phyloP scores from a whole-genome alignment of 2,888 invertebrate genomes.

The Dysmachus trigonus region DNA sequence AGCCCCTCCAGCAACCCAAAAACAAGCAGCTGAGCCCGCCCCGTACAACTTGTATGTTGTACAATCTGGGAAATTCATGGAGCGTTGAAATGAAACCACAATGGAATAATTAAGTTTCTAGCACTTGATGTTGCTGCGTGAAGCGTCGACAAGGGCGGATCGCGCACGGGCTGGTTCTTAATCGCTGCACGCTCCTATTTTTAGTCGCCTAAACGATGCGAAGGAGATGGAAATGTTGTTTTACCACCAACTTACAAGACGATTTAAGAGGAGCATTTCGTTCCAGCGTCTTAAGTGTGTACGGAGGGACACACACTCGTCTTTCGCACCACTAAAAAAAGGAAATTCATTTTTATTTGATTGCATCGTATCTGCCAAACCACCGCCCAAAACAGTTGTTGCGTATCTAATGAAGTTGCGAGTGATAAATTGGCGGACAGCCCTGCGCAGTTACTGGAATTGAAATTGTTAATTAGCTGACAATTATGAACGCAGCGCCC shows the following conservation, averaged over 20 bases:
- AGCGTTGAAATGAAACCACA: slow-evolving; percentile 46
- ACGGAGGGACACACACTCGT: slow-evolving; percentile 16
- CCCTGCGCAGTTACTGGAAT: slow-evolving; percentile 33
- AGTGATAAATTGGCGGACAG: slow-evolving; percentile 44
- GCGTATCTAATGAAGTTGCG: slow-evolving; percentile 49
- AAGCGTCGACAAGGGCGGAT: neutral
- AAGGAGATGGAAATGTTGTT: slow-evolving; percentile 18
- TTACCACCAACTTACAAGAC: slow-evolving; percentile 14
- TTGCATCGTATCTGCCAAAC: neutral
- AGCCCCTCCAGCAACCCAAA: neutral
- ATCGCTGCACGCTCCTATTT: slow-evolving; percentile 3
- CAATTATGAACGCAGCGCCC: slow-evolving; percentile 48
- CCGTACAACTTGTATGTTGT: neutral
- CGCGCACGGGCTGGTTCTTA: neutral
- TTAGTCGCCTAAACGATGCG: slow-evolving; percentile 16
- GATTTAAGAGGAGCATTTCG: neutral
- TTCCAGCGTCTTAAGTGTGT: slow-evolving; percentile 1
- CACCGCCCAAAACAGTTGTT: slow-evolving; percentile 37
- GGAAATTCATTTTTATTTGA: neutral
- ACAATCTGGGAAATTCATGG: slow-evolving; percentile 44
- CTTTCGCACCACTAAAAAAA: neutral
- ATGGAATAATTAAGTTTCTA: slow-evolving; percentile 47
- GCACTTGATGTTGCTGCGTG: slow-evolving; percentile 17
- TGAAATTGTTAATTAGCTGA: slow-evolving; percentile 49
- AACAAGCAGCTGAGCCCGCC: slow-evolving; percentile 1